Evolutionary conservation across 2,888 invertebrate species (phyloP), one percentile per base, ranked within the genome.

Genomic region (Glyphotaelius pellucidus): DNA sequence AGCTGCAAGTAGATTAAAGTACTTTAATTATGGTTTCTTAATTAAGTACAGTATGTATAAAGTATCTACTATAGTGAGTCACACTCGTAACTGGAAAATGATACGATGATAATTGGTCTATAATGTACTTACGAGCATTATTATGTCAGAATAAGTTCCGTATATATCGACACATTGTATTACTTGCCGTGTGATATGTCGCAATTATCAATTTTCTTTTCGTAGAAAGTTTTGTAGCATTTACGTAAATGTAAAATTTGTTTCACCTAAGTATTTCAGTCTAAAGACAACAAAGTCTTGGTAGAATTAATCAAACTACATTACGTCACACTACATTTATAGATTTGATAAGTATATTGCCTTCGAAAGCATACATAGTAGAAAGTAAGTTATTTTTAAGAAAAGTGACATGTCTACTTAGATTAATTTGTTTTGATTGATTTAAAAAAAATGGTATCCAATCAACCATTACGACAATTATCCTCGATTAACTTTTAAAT

Each of bases 151-250:
- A 25, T 67, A 67, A 67, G 67, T 67, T 25, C 67, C n/a, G 67
- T 67, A n/a, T n/a, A n/a, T 67, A 67, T 67, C 67, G 67, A 38
- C n/a, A 42, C 47, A 30, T 86, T 42, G 42, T 30, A 86, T 47
- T 25, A 86, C 86, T 47, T 42, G 86, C 42, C 42, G 7, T 14
- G n/a, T 47, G 12, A n/a, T 14, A n/a, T 85, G 42, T 47, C 30
- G 47, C 15, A 86, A 86, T 86, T 86, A 30, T 86, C 9, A n/a
- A 67, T 86, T 86, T 86, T 86, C 86, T 86, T 86, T 86, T 86
- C 30, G 47, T 86, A 86, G 86, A 86, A 86, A 86, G 86, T 85
- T 47, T 85, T 38, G 47, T 12, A 30, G 5, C 86, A 86, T 86
- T 86, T 86, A n/a, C 47, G 86, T n/a, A 47, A 86, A 86, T 38